phyloP scores from a whole-genome alignment of 1,140 invertebrate species.

The Carposina sasakii region DNA sequence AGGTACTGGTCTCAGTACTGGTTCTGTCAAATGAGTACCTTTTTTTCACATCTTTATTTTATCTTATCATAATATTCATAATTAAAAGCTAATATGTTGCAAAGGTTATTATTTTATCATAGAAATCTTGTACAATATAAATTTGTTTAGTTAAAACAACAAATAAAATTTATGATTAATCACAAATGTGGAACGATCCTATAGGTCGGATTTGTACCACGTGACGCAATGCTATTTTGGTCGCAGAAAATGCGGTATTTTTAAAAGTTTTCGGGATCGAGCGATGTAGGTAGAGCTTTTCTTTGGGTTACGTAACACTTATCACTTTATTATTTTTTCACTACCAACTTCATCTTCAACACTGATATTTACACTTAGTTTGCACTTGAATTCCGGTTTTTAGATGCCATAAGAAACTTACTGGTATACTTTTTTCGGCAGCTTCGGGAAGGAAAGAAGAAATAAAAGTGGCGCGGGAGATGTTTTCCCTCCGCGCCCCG shows the following conservation, averaged over 20 bases:
- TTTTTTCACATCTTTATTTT: too few species aligned
- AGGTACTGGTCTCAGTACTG: slow-evolving; percentile 42
- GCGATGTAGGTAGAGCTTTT: slow-evolving; percentile 42
- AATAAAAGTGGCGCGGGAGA: slow-evolving; percentile 70
- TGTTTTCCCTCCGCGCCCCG: slow-evolving; percentile 70
- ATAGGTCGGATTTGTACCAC: slow-evolving; percentile 70
- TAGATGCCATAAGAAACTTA: slow-evolving; percentile 56
- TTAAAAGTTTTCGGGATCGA: slow-evolving; percentile 67
- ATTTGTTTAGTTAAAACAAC: background rate
- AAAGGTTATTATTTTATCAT: too few species aligned
- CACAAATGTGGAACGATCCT: slow-evolving; percentile 70
- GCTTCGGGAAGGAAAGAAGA: slow-evolving; percentile 70
- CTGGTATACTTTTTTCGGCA: slow-evolving; percentile 66
- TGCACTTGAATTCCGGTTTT: slow-evolving; percentile 28
- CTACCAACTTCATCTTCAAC: slow-evolving; percentile 39
- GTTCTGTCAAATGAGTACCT: slow-evolving; percentile 52
- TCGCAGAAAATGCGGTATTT: slow-evolving; percentile 73
- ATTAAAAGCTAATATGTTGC: too few species aligned
- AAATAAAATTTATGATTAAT: slow-evolving; percentile 37
- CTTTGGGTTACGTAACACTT: slow-evolving; percentile 68
- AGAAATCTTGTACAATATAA: too few species aligned
- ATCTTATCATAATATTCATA: too few species aligned
- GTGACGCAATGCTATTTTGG: slow-evolving; percentile 66
- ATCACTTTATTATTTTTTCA: slow-evolving; percentile 56
- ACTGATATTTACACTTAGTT: slow-evolving; percentile 49